These are phyloP conservation scores for Lepus americanus DNA, from an alignment of 2,113 vertebrate species.

Conservation along the genomic window DNA sequence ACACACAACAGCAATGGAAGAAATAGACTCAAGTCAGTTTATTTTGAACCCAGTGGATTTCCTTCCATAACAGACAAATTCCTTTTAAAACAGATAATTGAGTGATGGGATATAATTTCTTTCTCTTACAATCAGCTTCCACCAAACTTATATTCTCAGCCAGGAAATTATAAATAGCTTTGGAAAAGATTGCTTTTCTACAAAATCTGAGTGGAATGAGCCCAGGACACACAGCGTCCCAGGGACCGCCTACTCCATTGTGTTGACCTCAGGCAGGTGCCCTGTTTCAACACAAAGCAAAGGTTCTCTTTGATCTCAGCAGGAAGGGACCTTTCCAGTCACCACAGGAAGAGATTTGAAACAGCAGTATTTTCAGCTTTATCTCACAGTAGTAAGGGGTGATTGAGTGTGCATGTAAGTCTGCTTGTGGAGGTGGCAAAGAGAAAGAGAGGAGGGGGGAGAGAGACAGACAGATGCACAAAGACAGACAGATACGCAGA, in stretches of 20 bases:
- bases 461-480: background rate
- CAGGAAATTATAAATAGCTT: background rate
- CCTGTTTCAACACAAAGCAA: constrained; percentile 1
- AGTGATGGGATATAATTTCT: background rate
- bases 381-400: background rate
- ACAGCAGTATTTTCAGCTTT: constrained; percentile 3
- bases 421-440: background rate
- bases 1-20: rapidly evolving
- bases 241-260: background rate
- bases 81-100: background rate
- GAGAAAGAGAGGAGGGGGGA: background rate
- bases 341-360: background rate
- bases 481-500: background rate
- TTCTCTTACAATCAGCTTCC: no score
- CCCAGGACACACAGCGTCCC: background rate
- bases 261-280: background rate
- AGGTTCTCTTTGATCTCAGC: constrained; percentile 3
- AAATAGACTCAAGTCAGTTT: background rate
- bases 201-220: background rate
- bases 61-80: background rate
- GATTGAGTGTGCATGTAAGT: background rate
- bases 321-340: background rate
- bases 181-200: background rate
- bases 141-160: background rate
- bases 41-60: background rate